These are phyloP conservation scores for Synergus japonicus DNA, from an alignment of 2,888 invertebrate genomes.

Conservation along the genomic window DNA sequence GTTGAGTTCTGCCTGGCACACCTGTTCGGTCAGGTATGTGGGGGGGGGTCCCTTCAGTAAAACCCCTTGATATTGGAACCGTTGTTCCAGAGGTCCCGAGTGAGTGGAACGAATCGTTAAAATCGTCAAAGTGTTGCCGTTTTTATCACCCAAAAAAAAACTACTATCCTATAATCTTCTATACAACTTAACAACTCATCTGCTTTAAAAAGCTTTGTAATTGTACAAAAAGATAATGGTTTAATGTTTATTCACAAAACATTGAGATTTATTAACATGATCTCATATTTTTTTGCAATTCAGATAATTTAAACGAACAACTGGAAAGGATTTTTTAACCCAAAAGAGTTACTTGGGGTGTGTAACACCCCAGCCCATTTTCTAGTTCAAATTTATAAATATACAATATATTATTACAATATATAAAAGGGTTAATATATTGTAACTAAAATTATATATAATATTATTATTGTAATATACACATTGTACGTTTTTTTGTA, in stretches of 20 bases:
- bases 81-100: slow-evolving; percentile 28
- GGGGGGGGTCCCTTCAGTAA: slow-evolving; percentile 23
- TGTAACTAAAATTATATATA: too few species aligned
- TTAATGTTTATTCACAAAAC: not conserved
- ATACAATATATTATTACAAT: too few species aligned
- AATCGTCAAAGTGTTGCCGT: slow-evolving; percentile 15
- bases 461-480: too few species aligned
- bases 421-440: too few species aligned
- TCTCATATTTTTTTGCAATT: too few species aligned
- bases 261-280: not conserved
- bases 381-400: too few species aligned
- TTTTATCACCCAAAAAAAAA: not conserved
- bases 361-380: too few species aligned
- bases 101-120: slow-evolving; percentile 32
- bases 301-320: too few species aligned
- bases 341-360: too few species aligned
- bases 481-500: too few species aligned
- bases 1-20: slow-evolving; percentile 31
- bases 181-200: slow-evolving; percentile 7
- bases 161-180: slow-evolving; percentile 4
- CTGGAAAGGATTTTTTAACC: too few species aligned
- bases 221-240: not conserved
- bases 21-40: slow-evolving; percentile 34
- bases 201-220: not conserved
- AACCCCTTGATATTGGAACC: slow-evolving; percentile 19